Evolutionary conservation across 1,140 invertebrate species (phyloP).

Genomic region (Cyphomyrmex costatus): DNA sequence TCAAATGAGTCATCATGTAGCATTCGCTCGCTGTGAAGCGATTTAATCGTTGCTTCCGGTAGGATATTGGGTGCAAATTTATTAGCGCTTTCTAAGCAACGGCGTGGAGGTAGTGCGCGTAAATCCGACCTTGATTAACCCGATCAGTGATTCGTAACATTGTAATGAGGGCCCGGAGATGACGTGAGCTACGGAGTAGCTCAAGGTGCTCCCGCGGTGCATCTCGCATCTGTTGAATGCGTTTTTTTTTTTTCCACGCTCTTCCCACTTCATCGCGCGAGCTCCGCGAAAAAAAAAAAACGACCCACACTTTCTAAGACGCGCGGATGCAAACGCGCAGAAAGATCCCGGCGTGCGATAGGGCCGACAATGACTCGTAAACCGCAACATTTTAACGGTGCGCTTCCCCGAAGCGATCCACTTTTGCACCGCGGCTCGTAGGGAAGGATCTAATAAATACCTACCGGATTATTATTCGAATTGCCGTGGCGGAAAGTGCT

Average conservation of each 20-base stretch:
- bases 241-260: slow-evolving; percentile 41
- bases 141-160: slow-evolving; percentile 53
- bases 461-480: slow-evolving; percentile 47
- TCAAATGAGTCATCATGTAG: slow-evolving; percentile 9
- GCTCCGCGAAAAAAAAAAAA: slow-evolving; percentile 41
- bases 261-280: slow-evolving; percentile 6
- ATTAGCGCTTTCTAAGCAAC: slow-evolving; percentile 66
- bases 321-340: slow-evolving; percentile 32
- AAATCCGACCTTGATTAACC: slow-evolving; percentile 69
- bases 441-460: slow-evolving; percentile 37
- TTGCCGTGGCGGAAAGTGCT: slow-evolving; percentile 34
- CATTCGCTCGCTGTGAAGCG: slow-evolving; percentile 23
- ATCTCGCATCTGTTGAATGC: slow-evolving; percentile 10
- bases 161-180: not conserved
- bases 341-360: slow-evolving; percentile 44
- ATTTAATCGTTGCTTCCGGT: slow-evolving; percentile 47
- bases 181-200: slow-evolving; percentile 40
- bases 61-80: slow-evolving; percentile 66
- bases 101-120: slow-evolving; percentile 42
- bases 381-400: slow-evolving; percentile 50
- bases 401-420: slow-evolving; percentile 46
- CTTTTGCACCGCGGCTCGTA: not conserved
- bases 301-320: slow-evolving; percentile 56
- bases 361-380: slow-evolving; percentile 62
- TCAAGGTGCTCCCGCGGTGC: slow-evolving; percentile 9